Evolutionary conservation across 2,113 vertebrate species (phyloP), one percentile per base, ranked within the genome.

Genomic region (Gopherus evgoodei): DNA sequence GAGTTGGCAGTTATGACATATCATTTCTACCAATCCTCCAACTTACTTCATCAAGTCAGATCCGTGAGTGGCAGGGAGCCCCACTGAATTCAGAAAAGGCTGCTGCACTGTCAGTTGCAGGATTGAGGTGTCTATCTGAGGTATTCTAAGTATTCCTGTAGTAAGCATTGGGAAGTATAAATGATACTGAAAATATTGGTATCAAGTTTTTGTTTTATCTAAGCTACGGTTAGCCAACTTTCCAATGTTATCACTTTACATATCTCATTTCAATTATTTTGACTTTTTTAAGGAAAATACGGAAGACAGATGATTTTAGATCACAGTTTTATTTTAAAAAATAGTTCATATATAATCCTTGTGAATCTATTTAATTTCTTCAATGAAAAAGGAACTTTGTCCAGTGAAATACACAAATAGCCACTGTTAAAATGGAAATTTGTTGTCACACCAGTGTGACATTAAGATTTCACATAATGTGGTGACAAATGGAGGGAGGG

Each of bases 141-240:
- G 35, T 65, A 65, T 31, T 65, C 31, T 65, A 19, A 2, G 29
- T 54, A 11, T 79, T 86, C 16, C 31, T 78, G 5, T 24, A 82
- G 14, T 75, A 62, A 0, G 1, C 11, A 29, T 87, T 14, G 2
- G 83, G 6, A 17, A 69, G 49, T 89, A 13, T n/a, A 65, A 14
- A 21, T 4, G 81, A 86, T 65, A 50, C 10, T 4, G 42, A 17
- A 38, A 29, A 5, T 2, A 3, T 38, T 1, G 0, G 38, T 11
- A 8, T 47, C 17, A 79, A 31, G 83, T 76, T 2, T 83, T 38
- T 8, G 0, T 35, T 38, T 88, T 92, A 92, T 86, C 17, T 6
- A 50, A 86, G 57, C 17, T 21, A 47, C 5, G 35, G 65, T 88
- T 69, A 81, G 49, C 3, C 25, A 49, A 35, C 47, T 83, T 62